phyloP scores from a whole-genome alignment of 2,888 invertebrate genomes.

The Digitonthophagus gazella region DNA sequence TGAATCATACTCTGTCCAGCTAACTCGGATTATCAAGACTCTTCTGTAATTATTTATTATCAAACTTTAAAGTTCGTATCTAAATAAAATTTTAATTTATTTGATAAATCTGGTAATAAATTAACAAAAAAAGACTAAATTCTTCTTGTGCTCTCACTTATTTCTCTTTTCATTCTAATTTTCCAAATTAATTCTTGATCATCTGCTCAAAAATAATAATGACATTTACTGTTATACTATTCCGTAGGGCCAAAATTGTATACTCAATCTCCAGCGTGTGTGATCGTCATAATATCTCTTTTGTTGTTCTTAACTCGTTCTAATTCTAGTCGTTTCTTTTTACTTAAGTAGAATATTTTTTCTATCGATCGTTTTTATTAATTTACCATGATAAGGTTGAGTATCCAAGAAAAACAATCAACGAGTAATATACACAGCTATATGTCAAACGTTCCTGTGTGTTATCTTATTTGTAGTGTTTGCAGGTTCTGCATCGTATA shows the following conservation, averaged over 20 bases:
- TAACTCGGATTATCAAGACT: too few relatives aligned
- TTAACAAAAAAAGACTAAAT: too few relatives aligned
- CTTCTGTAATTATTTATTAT: too few relatives aligned
- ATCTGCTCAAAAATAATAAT: neutral
- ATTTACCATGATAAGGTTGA: neutral
- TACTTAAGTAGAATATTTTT: neutral
- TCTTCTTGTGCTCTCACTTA: too few relatives aligned
- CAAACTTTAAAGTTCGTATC: too few relatives aligned
- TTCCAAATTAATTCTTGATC: neutral
- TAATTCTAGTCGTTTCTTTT: constrained; percentile 3
- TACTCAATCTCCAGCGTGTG: constrained; percentile 16
- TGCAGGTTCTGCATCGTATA: constrained; percentile 43
- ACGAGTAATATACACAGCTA: constrained; percentile 27
- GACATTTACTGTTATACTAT: neutral
- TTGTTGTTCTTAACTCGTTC: neutral
- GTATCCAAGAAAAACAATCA: constrained; percentile 16
- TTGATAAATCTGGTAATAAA: too few relatives aligned
- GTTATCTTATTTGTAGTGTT: constrained; percentile 49
- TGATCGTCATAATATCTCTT: neutral
- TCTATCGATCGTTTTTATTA: neutral
- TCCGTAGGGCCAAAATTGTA: constrained; percentile 16
- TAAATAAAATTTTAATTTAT: too few relatives aligned
- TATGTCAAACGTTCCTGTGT: constrained; percentile 45
- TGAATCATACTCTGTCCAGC: too few relatives aligned
- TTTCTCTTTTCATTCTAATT: too few relatives aligned